Conservation (phyloP, 2,888 invertebrate genomes). For the Drosophila anomelani region DNA sequence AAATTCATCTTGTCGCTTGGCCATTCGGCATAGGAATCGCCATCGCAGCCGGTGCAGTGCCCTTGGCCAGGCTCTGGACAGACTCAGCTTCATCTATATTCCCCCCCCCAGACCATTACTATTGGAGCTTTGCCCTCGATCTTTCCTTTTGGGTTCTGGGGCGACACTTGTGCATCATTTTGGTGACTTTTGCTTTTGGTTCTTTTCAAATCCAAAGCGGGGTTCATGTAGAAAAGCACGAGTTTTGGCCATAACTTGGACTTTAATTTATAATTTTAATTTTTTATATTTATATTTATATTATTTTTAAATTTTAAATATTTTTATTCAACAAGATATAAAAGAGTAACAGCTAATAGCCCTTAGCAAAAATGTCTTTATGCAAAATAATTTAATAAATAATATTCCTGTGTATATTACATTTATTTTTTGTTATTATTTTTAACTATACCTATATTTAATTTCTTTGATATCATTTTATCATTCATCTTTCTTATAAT, state of each 20-base stretch:
- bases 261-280: neutral
- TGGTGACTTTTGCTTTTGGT: conserved; percentile 57
- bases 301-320: neutral
- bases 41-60: conserved; percentile 33
- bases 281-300: too few relatives aligned
- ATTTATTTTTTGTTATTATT: too few relatives aligned
- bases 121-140: conserved; percentile 27
- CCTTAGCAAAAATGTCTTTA: neutral
- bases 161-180: conserved; percentile 75
- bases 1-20: conserved; percentile 69
- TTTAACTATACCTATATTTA: too few relatives aligned
- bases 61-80: conserved; percentile 16
- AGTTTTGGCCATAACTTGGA: neutral
- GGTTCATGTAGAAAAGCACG: neutral
- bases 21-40: conserved; percentile 30
- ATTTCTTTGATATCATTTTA: too few relatives aligned
- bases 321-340: neutral
- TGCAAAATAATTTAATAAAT: neutral
- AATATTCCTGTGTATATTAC: neutral
- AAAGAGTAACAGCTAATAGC: neutral
- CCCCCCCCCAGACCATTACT: conserved; percentile 1
- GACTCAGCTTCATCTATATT: neutral
- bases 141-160: conserved; percentile 20
- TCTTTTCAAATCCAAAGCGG: neutral
- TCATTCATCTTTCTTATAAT: too few relatives aligned